A percentile compares a stretch with the other conserved stretches of the same genome.
phyloP scores from a whole-genome alignment of 2,888 invertebrate species.

The Seladonia tumulorum region DNA sequence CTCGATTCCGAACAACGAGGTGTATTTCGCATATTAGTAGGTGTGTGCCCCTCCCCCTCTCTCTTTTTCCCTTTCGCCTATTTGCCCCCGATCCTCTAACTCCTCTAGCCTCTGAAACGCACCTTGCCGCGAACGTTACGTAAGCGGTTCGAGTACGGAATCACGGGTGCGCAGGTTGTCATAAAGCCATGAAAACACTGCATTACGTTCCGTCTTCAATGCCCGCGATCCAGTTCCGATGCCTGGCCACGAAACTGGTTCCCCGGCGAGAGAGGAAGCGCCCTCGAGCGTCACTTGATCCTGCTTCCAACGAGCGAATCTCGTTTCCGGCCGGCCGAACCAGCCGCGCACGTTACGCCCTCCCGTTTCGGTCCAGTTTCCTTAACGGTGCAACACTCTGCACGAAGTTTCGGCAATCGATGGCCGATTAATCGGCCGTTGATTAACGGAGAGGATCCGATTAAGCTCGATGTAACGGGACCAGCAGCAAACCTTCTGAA shows the following conservation, averaged over 20 bases:
- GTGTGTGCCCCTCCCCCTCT: constrained; percentile 20
- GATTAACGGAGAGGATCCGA: not conserved
- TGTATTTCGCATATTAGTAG: constrained; percentile 32
- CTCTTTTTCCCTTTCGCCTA: not conserved
- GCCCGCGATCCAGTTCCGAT: constrained; percentile 42
- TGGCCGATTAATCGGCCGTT: not conserved
- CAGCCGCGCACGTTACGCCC: not conserved
- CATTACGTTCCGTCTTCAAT: constrained; percentile 22
- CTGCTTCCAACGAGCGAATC: constrained; percentile 16
- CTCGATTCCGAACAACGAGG: constrained; percentile 61
- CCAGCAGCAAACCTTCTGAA: no score
- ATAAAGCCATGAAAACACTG: constrained; percentile 42
- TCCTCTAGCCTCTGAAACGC: constrained; percentile 19
- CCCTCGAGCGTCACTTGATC: constrained; percentile 35
- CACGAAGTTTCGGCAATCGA: not conserved
- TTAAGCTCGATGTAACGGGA: not conserved
- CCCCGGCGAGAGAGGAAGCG: constrained; percentile 30
- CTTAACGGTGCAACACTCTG: not conserved
- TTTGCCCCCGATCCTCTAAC: not conserved
- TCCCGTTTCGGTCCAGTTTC: constrained; percentile 18
- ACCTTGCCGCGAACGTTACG: constrained; percentile 36
- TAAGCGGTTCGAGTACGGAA: constrained; percentile 34
- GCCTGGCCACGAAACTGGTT: constrained; percentile 36
- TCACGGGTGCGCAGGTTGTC: constrained; percentile 39
- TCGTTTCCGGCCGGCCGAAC: constrained; percentile 24